Base-by-base conservation (phyloP, 2,113 vertebrate species). In the Spea multiplicata region DNA sequence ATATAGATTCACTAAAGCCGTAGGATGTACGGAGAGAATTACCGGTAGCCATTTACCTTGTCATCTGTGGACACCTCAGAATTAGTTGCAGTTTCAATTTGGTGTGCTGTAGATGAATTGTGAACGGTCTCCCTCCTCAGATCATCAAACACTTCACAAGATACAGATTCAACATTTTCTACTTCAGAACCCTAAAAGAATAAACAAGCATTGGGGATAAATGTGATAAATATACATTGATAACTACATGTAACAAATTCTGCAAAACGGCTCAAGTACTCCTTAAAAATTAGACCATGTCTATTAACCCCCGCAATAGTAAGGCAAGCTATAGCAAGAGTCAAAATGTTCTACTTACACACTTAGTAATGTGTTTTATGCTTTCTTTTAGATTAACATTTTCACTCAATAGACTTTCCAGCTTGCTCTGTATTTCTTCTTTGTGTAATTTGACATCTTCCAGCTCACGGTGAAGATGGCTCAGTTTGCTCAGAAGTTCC, bases 181-280 rank as follows among this genome's bases (percentile, higher is more conserved):
- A 84, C 86, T 81, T 84, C 83, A 78, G 85, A 73, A 8, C 53
- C 78, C 85, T 87, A 78, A 16, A 71, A 64, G 57, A 49, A 44
- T 4, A 69, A 50, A 75, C 47, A 4, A 30, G 30, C 30, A 2
- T 30, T 30, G 30, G 30, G 30, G 30, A 30, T 30, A 30, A 30
- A 30, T 30, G 30, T 30, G 30, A 30, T 30, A 1, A 30, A 30
- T 30, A 30, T 30, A 30, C 30, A 30, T n/a, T n/a, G n/a, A n/a
- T 30, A 30, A 30, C 30, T 30, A 30, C 30, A 30, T 30, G 30
- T 30, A 30, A 30, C 30, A 2, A 30, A 30, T 30, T 30, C 30
- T 30, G n/a, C n/a, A n/a, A n/a, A n/a, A 30, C 30, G 1, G 2
- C 30, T 30, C 30, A 30, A 30, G 30, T 30, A 30, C 30, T n/a